phyloP scores from a whole-genome alignment of 2,888 invertebrate species.

The Norana najaformis region DNA sequence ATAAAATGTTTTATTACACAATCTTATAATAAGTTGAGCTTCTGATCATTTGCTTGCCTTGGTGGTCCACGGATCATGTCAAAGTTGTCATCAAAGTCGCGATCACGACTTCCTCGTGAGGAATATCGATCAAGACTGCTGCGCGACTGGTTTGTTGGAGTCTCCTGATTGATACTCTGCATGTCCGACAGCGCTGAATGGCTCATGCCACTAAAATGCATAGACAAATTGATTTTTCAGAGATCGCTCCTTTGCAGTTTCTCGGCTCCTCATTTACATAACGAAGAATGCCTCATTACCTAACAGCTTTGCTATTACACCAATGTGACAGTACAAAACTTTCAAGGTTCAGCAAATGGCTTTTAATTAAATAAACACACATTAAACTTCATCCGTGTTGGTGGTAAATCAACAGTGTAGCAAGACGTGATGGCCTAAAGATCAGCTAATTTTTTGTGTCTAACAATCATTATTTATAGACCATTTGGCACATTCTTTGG shows the following conservation, averaged over 20 bases:
- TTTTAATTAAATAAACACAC: no score
- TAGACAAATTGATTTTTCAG: background rate
- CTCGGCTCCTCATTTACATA: background rate
- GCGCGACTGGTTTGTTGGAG: constrained; percentile 45
- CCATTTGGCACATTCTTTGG: no score
- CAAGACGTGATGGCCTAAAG: no score
- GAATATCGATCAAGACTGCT: constrained; percentile 43
- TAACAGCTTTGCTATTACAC: background rate
- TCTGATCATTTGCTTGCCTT: constrained; percentile 41
- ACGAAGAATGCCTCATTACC: background rate
- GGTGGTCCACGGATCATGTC: constrained; percentile 55
- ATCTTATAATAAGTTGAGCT: background rate
- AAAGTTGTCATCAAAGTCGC: constrained; percentile 63
- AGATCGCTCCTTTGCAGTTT: background rate
- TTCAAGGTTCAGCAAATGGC: no score
- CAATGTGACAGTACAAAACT: no score
- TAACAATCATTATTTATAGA: no score
- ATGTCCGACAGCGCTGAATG: constrained; percentile 89
- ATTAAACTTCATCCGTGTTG: no score
- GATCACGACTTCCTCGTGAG: constrained; percentile 47
- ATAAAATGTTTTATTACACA: background rate
- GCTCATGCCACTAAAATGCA: constrained; percentile 65
- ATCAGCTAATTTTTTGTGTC: no score
- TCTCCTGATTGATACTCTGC: constrained; percentile 85
- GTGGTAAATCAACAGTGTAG: no score